Evolutionary conservation across 2,888 invertebrate genomes (phyloP).

Genomic region (Amblyjoppa proteus): DNA sequence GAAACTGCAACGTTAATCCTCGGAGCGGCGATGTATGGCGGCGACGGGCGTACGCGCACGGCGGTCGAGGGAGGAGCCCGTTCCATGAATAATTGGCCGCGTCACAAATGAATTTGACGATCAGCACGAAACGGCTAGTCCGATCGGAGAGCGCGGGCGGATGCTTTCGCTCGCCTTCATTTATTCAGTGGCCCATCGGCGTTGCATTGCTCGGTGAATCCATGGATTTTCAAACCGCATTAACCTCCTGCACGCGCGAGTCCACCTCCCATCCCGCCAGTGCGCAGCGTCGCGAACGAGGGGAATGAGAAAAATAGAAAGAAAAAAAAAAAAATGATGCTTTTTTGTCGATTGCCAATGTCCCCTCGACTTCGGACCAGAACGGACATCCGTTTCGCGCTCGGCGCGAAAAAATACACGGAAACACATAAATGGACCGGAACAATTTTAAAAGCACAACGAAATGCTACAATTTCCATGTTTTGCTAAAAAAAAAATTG

Average conservation of each 20-base stretch:
- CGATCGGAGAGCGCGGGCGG: slow-evolving; percentile 58
- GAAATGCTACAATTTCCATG: too few relatives aligned
- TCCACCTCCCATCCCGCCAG: background rate
- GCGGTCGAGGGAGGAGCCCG: slow-evolving; percentile 58
- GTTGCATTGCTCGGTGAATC: slow-evolving; percentile 72
- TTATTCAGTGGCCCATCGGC: slow-evolving; percentile 78
- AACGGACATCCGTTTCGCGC: background rate
- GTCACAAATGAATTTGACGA: slow-evolving; percentile 82
- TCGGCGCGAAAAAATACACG: background rate
- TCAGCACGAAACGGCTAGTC: slow-evolving; percentile 76
- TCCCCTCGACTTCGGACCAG: background rate
- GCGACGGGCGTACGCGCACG: slow-evolving; percentile 61
- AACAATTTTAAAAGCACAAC: background rate
- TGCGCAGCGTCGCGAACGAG: slow-evolving; percentile 19
- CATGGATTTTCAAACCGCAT: slow-evolving; percentile 79
- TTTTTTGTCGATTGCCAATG: slow-evolving; percentile 13
- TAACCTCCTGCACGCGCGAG: slow-evolving; percentile 68
- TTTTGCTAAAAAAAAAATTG: too few relatives aligned
- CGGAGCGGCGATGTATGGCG: slow-evolving; percentile 31
- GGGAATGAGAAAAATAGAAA: slow-evolving; percentile 8
- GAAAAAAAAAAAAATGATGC: background rate
- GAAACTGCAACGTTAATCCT: slow-evolving; percentile 51
- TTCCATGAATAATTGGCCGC: slow-evolving; percentile 82
- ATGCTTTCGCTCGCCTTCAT: slow-evolving; percentile 74
- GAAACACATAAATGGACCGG: background rate